Evolutionary conservation across 2,888 invertebrate genomes (phyloP).

Genomic region (Allacma fusca): DNA sequence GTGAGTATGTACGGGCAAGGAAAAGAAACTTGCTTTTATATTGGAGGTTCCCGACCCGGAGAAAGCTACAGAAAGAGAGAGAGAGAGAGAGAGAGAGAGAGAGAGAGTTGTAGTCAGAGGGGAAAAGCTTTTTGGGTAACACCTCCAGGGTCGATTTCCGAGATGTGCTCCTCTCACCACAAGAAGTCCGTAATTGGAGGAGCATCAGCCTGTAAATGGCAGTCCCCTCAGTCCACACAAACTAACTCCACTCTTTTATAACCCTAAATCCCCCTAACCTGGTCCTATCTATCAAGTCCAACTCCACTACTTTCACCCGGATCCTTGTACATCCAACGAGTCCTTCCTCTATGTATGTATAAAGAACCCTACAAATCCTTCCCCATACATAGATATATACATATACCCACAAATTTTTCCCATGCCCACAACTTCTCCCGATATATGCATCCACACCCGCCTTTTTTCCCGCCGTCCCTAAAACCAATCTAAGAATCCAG

Average conservation of each 20-base stretch:
- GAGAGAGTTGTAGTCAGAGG: conserved; percentile 17
- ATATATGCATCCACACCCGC: not conserved
- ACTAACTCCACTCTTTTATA: conserved; percentile 1
- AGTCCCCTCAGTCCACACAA: conserved; percentile 47
- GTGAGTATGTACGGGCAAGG: not conserved
- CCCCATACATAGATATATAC: not conserved
- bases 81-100: conserved; percentile 35
- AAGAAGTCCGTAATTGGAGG: conserved; percentile 60
- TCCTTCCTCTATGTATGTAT: not conserved
- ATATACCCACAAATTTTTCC: not conserved
- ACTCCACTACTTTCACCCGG: not conserved
- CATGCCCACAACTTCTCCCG: too few relatives aligned
- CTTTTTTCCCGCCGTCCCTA: not conserved
- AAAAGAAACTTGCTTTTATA: not conserved
- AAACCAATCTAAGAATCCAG: too few relatives aligned
- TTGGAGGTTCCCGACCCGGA: not conserved
- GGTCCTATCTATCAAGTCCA: not conserved
- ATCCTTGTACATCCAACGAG: not conserved
- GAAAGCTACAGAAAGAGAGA: conserved; percentile 26
- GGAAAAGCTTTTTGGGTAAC: conserved; percentile 51
- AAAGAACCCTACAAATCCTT: too few relatives aligned
- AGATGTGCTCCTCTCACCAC: conserved; percentile 53
- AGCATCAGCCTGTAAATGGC: conserved; percentile 59
- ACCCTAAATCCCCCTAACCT: not conserved
- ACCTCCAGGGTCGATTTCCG: conserved; percentile 57